phyloP scores from a whole-genome alignment of 1,140 invertebrate genomes.

The Scaptomyza hsui region DNA sequence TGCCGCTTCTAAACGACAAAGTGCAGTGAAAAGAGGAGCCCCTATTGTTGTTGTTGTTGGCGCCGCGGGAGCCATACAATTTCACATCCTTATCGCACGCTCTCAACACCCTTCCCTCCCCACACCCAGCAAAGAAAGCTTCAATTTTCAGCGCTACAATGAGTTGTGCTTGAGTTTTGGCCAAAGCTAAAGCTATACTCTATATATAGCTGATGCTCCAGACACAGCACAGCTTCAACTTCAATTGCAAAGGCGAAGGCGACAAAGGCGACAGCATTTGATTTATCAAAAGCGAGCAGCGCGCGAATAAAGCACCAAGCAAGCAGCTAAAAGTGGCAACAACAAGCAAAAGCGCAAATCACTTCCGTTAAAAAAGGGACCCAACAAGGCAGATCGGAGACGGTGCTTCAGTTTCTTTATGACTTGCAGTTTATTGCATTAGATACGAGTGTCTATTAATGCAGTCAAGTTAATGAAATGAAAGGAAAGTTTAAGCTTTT shows the following conservation, averaged over 20 bases:
- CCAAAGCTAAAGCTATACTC: slow-evolving; percentile 33
- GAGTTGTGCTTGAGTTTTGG: slow-evolving; percentile 63
- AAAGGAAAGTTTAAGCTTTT: not conserved
- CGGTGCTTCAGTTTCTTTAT: slow-evolving; percentile 40
- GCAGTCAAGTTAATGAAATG: slow-evolving; percentile 2
- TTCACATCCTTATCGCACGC: slow-evolving; percentile 72
- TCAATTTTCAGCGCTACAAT: slow-evolving; percentile 72
- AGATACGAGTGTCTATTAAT: slow-evolving; percentile 14
- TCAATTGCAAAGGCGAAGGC: slow-evolving; percentile 23
- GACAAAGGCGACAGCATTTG: slow-evolving; percentile 52
- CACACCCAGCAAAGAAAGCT: slow-evolving; percentile 54
- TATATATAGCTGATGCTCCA: slow-evolving; percentile 5
- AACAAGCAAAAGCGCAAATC: slow-evolving; percentile 69
- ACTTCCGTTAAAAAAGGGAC: slow-evolving; percentile 60
- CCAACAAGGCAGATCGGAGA: not conserved
- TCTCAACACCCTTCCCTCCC: slow-evolving; percentile 37
- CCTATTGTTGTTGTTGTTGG: slow-evolving; percentile 72
- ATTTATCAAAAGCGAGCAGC: slow-evolving; percentile 63
- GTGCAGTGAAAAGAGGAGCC: slow-evolving; percentile 26
- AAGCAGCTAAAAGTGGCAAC: slow-evolving; percentile 62
- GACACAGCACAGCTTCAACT: slow-evolving; percentile 17
- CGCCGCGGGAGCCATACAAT: slow-evolving; percentile 67
- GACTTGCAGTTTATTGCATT: slow-evolving; percentile 53
- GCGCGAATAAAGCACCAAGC: slow-evolving; percentile 54
- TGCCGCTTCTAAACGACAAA: slow-evolving; percentile 56